Conservation (phyloP, 2,113 vertebrate species). For the Callorhinus ursinus region DNA sequence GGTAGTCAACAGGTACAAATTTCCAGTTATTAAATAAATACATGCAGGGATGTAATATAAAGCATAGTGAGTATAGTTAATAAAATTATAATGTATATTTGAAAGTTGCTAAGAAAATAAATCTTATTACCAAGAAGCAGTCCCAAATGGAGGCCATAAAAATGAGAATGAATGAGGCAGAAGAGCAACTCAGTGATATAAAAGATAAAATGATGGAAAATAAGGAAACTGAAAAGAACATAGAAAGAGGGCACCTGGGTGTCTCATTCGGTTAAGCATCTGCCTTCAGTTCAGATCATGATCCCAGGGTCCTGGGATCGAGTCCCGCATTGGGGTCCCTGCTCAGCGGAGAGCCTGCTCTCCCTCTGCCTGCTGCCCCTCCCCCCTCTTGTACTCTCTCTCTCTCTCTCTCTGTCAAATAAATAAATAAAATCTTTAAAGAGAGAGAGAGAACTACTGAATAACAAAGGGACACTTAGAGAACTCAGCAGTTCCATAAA, state of each 20-base stretch:
- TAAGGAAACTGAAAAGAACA: neutral
- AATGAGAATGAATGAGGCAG: neutral
- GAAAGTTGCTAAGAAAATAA: neutral
- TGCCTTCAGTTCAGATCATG: too few species aligned
- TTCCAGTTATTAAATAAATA: neutral
- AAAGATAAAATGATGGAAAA: neutral
- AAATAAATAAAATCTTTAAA: too few species aligned
- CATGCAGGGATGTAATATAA: neutral
- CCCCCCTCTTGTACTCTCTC: too few species aligned
- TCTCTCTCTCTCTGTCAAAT: too few species aligned
- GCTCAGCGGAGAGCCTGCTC: too few species aligned
- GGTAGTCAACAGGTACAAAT: neutral
- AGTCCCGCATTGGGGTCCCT: too few species aligned
- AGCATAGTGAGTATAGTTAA: neutral
- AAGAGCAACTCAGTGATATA: neutral
- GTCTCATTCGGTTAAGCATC: too few species aligned
- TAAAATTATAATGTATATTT: neutral
- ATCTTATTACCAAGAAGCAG: neutral
- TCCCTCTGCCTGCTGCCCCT: too few species aligned
- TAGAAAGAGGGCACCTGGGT: neutral
- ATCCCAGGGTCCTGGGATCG: too few species aligned
- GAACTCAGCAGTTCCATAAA: too few species aligned
- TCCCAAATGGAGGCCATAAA: neutral
- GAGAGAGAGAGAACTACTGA: too few species aligned
- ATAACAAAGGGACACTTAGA: too few species aligned